A percentile compares a stretch with the other conserved stretches of the same genome.
These are phyloP conservation scores for Drosophila dives DNA, from an alignment of 2,888 invertebrate species.

Conservation along the genomic window DNA sequence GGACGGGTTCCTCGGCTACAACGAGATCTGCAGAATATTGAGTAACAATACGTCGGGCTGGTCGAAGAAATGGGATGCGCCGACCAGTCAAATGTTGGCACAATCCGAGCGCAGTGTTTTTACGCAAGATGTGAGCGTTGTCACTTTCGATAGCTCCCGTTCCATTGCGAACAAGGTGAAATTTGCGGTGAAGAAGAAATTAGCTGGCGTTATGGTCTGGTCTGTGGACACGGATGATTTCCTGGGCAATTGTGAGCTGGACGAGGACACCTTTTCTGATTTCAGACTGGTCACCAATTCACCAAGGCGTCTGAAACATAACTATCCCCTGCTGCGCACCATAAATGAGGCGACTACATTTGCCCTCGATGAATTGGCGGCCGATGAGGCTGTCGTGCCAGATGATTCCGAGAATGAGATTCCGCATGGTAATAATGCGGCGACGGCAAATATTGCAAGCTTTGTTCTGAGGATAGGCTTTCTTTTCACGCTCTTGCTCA, in stretches of 20 bases:
- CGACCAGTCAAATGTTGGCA: constrained; percentile 85
- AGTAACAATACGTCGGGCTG: constrained; percentile 88
- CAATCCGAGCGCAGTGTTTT: constrained; percentile 83
- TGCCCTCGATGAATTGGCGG: constrained; percentile 85
- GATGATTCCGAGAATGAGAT: constrained; percentile 84
- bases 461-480: constrained; percentile 38
- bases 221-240: constrained; percentile 96
- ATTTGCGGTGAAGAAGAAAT: constrained; percentile 87
- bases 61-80: constrained; percentile 90
- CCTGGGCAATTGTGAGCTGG: constrained; percentile 88
- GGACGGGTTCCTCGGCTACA: constrained; percentile 94
- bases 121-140: constrained; percentile 87
- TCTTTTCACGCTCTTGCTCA: constrained; percentile 42
- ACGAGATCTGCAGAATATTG: constrained; percentile 90
- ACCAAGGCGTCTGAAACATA: constrained; percentile 83
- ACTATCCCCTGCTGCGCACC: constrained; percentile 90
- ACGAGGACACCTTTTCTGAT: constrained; percentile 86
- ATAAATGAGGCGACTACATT: constrained; percentile 89
- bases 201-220: constrained; percentile 95
- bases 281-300: constrained; percentile 75
- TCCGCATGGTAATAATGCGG: constrained; percentile 80
- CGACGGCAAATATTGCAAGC: constrained; percentile 35
- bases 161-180: constrained; percentile 91
- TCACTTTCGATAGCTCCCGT: constrained; percentile 91
- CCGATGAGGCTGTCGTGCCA: constrained; percentile 80